Evolutionary conservation across 1,140 invertebrate species (phyloP).

Genomic region (Agraylea sexmaculata): DNA sequence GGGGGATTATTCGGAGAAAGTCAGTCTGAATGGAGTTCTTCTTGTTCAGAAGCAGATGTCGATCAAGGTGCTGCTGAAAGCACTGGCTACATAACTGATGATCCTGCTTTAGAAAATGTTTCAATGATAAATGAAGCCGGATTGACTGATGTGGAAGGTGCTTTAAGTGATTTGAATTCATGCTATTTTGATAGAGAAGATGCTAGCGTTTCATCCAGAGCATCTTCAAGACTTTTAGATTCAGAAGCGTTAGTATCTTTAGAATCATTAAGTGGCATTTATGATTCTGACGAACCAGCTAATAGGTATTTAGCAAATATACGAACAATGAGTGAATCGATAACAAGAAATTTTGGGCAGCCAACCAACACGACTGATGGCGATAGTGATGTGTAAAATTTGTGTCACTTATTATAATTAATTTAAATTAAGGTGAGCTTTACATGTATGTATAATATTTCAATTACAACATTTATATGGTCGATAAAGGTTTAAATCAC

Average conservation of each 20-base stretch:
- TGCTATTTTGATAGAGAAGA: slow-evolving; percentile 65
- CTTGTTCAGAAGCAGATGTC: slow-evolving; percentile 37
- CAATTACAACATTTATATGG: too few species aligned
- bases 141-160: slow-evolving; percentile 75
- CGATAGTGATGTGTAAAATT: slow-evolving; percentile 46
- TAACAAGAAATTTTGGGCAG: slow-evolving; percentile 61
- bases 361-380: slow-evolving; percentile 49
- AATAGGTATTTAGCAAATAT: slow-evolving; percentile 67
- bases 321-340: slow-evolving; percentile 59
- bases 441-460: too few species aligned
- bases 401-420: slow-evolving; percentile 1
- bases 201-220: slow-evolving; percentile 64
- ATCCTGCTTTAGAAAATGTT: slow-evolving; percentile 69
- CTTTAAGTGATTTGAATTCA: slow-evolving; percentile 76
- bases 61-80: slow-evolving; percentile 53
- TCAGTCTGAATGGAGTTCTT: slow-evolving; percentile 66
- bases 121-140: slow-evolving; percentile 74
- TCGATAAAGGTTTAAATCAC: too few species aligned
- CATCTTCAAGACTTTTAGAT: slow-evolving; percentile 64
- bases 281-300: slow-evolving; percentile 71
- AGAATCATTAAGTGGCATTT: slow-evolving; percentile 67
- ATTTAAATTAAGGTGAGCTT: too few species aligned
- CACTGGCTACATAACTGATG: slow-evolving; percentile 71
- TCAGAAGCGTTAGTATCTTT: slow-evolving; percentile 62
- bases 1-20: slow-evolving; percentile 43